Conservation (phyloP, 2,888 invertebrate species). For the Tetramorium bicarinatum region DNA sequence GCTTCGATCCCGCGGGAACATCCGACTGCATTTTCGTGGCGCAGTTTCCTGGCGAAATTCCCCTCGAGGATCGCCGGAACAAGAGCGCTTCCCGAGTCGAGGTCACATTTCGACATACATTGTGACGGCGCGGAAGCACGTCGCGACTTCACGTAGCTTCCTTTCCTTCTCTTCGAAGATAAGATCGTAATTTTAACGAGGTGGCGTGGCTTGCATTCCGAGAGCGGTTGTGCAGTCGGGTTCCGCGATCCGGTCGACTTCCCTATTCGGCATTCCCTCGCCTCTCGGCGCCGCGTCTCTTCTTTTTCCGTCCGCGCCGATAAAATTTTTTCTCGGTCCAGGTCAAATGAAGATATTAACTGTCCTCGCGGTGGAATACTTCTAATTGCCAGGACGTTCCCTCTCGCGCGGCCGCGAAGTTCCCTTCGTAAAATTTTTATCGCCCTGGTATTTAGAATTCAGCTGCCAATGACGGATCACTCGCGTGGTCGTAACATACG, state of each 20-base stretch:
- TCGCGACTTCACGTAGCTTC: conserved; percentile 55
- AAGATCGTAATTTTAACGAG: conserved; percentile 79
- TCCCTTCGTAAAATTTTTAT: conserved; percentile 83
- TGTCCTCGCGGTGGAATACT: conserved; percentile 78
- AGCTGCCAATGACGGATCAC: conserved; percentile 63
- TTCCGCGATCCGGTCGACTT: neutral
- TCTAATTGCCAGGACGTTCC: conserved; percentile 79
- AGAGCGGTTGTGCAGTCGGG: conserved; percentile 54
- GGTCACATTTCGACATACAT: conserved; percentile 62
- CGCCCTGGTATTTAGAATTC: conserved; percentile 73
- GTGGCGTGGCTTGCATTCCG: conserved; percentile 71
- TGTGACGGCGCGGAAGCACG: conserved; percentile 53
- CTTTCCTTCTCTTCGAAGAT: conserved; percentile 64
- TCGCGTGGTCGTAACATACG: conserved; percentile 65
- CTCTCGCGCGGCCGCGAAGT: conserved; percentile 39
- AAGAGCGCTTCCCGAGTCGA: conserved; percentile 54
- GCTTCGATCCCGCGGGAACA: conserved; percentile 1
- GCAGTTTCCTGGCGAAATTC: conserved; percentile 40
- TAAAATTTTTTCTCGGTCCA: conserved; percentile 73
- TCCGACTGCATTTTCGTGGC: conserved; percentile 55
- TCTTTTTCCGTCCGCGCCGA: conserved; percentile 56
- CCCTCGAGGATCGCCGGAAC: neutral
- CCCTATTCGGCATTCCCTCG: conserved; percentile 15
- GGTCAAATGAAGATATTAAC: conserved; percentile 82
- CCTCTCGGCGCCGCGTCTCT: neutral